These are phyloP conservation scores for Chelonus insularis DNA, from an alignment of 1,140 invertebrate genomes.

Conservation along the genomic window DNA sequence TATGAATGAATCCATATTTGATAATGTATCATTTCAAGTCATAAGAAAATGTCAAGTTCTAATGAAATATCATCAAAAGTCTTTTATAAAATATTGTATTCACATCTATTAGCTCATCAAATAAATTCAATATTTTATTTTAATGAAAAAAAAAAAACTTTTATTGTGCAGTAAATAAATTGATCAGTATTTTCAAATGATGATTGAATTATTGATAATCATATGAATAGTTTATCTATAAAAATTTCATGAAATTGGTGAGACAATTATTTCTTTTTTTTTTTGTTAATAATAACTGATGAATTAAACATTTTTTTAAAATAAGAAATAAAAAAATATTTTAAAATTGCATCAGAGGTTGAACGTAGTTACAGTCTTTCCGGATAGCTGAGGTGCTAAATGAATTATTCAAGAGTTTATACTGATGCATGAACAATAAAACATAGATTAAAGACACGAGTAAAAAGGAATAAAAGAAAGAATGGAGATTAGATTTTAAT, in stretches of 20 bases:
- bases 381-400: neutral
- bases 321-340: neutral
- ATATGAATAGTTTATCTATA: no score
- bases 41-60: no score
- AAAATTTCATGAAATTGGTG: no score
- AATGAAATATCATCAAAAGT: no score
- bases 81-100: no score
- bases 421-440: constrained; percentile 2
- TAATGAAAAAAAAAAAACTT: no score
- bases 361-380: constrained; percentile 16
- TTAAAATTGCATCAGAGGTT: neutral
- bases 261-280: no score
- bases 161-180: no score
- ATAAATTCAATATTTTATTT: no score
- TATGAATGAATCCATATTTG: neutral
- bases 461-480: constrained; percentile 3
- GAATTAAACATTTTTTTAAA: neutral
- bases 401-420: constrained; percentile 24
- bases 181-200: no score
- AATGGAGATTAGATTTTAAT: neutral
- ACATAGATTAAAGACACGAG: constrained; percentile 9
- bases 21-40: neutral
- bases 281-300: neutral
- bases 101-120: no score
- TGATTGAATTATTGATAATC: no score